Evolutionary conservation across 92 coral and sea anemone genomes (phyloP).

Genomic region (Phymanthus crucifer): DNA sequence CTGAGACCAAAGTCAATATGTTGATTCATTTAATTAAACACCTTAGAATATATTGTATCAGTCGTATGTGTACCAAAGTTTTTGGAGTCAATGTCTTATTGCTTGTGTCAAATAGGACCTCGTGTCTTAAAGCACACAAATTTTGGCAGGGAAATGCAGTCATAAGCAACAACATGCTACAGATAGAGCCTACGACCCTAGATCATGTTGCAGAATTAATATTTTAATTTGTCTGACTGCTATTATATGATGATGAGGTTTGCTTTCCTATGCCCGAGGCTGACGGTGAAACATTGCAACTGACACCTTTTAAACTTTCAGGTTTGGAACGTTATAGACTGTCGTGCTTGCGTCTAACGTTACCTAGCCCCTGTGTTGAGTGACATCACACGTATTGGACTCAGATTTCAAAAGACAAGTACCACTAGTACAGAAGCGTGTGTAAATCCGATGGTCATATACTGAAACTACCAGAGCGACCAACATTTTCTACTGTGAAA

Average conservation of each 20-base stretch:
- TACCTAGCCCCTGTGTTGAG: constrained; percentile 28
- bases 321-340: constrained; percentile 31
- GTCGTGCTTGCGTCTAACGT: constrained; percentile 34
- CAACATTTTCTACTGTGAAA: neutral
- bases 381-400: constrained; percentile 33
- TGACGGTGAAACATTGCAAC: constrained; percentile 14
- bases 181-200: neutral
- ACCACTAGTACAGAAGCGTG: constrained; percentile 31
- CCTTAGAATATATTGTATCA: constrained; percentile 4
- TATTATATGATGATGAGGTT: neutral
- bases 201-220: constrained; percentile 4
- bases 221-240: neutral
- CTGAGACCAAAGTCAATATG: constrained; percentile 22
- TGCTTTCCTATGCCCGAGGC: constrained; percentile 2
- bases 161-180: neutral
- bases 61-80: neutral
- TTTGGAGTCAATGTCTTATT: constrained; percentile 2
- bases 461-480: neutral
- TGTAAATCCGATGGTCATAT: constrained; percentile 31
- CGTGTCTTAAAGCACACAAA: neutral
- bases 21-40: constrained; percentile 17
- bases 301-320: constrained; percentile 27
- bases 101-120: neutral
- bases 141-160: neutral
- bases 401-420: constrained; percentile 19